phyloP scores from a whole-genome alignment of 2,888 invertebrate genomes.

The Drosophila melanosoma region DNA sequence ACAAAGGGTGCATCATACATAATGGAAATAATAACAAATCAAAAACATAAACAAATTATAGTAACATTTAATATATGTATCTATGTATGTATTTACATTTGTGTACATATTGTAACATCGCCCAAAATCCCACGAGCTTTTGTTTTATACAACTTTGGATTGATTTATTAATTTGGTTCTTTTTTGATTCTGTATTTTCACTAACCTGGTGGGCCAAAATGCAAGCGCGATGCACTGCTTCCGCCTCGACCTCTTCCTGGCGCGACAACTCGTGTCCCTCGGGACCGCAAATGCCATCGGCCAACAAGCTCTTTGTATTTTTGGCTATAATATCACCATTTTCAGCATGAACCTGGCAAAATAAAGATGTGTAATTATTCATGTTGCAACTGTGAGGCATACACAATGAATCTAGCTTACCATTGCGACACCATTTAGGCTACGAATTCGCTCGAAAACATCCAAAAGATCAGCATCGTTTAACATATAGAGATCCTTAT shows the following conservation, averaged over 20 bases:
- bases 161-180: background rate
- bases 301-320: conserved; percentile 94
- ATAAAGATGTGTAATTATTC: background rate
- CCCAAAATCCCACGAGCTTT: conserved; percentile 18
- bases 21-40: conserved; percentile 61
- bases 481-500: conserved; percentile 95
- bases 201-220: conserved; percentile 96
- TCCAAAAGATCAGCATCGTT: conserved; percentile 94
- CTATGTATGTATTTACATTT: conserved; percentile 6
- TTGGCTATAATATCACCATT: conserved; percentile 97
- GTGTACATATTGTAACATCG: conserved; percentile 17
- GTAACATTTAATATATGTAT: conserved; percentile 13
- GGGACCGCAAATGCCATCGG: conserved; percentile 95
- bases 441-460: conserved; percentile 92
- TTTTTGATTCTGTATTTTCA: background rate
- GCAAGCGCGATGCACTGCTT: conserved; percentile 97
- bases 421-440: conserved; percentile 94
- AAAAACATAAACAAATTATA: conserved; percentile 47
- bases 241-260: conserved; percentile 98
- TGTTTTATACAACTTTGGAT: conserved; percentile 24
- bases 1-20: conserved; percentile 77
- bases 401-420: conserved; percentile 41
- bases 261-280: conserved; percentile 97
- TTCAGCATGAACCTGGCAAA: conserved; percentile 95
- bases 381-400: background rate